Base-by-base conservation (phyloP, 2,888 invertebrate genomes). In the Sympetrum striolatum region DNA sequence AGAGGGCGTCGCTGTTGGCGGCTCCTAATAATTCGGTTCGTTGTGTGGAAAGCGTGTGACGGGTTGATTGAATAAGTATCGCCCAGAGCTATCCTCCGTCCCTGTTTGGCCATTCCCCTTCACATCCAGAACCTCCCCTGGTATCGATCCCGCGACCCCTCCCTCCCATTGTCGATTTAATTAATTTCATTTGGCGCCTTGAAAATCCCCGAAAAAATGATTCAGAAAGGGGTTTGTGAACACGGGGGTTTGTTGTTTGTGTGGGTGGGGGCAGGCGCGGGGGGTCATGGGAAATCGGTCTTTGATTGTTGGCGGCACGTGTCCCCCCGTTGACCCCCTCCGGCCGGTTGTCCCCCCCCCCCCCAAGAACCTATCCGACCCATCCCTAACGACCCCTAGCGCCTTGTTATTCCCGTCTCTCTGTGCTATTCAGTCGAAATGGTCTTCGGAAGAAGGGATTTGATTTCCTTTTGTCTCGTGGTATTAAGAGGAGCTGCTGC, bases 131-230 rank as follows among this genome's bases (percentile, higher is more conserved):
- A n/a, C 12, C 86, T 58, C 58, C 22, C 86, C 86, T 35, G 60
- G 39, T 37, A 86, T 86, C 39, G 86, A 86, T 86, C 86, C 86
- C 60, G 35, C 15, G 18, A 37, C 18, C 22, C 86, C 86, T 1
- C 31, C 86, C 60, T 37, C 86, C 60, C 60, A 37, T 86, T 86
- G 86, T 86, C 86, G 86, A 64, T 64, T 86, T 86, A 86, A 86
- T 86, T 86, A 86, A 86, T 86, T 86, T 86, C 86, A 86, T 86
- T 86, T 86, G 86, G 37, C 86, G 58, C 86, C 39, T 6, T 37
- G 60, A 22, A 86, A 86, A 86, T 86, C 86, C 86, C 60, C 44
- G 44, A 86, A 86, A 86, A 53, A 86, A 86, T 86, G 60, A 86
- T 86, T 86, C 86, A 60, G n/a, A 86, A n/a, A 86, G 86, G 37